phyloP scores from a whole-genome alignment of 2,888 invertebrate genomes.

The Dasysyrphus tricinctus region DNA sequence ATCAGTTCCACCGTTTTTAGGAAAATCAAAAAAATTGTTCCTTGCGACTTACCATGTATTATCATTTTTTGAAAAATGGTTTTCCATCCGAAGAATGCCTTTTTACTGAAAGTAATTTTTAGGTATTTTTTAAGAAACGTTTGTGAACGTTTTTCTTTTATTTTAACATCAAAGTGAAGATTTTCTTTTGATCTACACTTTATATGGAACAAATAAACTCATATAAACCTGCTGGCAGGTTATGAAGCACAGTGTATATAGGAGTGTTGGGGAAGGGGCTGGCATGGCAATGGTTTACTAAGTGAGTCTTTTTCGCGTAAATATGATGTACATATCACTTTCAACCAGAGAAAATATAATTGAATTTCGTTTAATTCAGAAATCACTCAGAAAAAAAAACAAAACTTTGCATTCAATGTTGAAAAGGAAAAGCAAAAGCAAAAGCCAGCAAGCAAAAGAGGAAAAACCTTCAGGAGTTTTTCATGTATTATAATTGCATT shows the following conservation, averaged over 20 bases:
- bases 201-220: conserved; percentile 15
- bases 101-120: too few relatives aligned
- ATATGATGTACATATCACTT: conserved; percentile 44
- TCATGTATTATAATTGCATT: conserved; percentile 48
- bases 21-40: too few relatives aligned
- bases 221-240: too few relatives aligned
- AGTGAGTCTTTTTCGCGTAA: conserved; percentile 37
- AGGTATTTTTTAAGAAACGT: too few relatives aligned
- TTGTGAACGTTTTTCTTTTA: neutral
- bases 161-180: neutral
- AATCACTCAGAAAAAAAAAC: conserved; percentile 14
- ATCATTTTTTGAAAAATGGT: too few relatives aligned
- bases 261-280: neutral
- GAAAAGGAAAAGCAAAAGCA: conserved; percentile 26
- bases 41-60: too few relatives aligned
- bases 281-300: neutral
- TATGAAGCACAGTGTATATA: neutral
- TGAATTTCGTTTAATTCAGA: conserved; percentile 31
- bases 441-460: conserved; percentile 16
- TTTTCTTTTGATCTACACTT: neutral
- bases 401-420: neutral
- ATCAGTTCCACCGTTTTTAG: too few relatives aligned
- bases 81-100: too few relatives aligned
- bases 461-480: conserved; percentile 47
- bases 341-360: conserved; percentile 47